These are phyloP conservation scores for Clamator glandarius DNA, from an alignment of 2,797 vertebrate genomes.

Conservation along the genomic window DNA sequence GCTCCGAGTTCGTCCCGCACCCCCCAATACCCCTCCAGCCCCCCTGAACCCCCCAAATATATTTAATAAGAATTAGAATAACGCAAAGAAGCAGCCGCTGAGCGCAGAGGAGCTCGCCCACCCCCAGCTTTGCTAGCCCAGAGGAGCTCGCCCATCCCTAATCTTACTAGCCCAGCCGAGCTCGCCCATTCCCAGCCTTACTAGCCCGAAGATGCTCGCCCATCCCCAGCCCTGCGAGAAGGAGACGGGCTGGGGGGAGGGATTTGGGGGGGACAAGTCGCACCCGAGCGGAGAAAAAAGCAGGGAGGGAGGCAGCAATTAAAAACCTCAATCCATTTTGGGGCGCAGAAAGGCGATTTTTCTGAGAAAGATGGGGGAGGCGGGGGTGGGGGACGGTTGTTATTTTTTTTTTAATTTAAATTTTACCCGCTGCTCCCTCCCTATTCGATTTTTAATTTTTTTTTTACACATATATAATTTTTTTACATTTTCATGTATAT, in stretches of 20 bases:
- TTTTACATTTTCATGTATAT: slow-evolving; percentile 63
- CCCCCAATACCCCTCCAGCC: no score
- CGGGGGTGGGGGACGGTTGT: neutral
- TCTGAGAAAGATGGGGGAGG: neutral
- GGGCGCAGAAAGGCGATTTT: neutral
- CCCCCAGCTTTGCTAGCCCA: neutral
- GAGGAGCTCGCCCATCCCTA: no score
- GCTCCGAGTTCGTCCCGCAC: neutral
- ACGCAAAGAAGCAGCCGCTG: neutral
- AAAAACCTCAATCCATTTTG: neutral
- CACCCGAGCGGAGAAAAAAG: neutral
- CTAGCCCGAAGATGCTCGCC: neutral
- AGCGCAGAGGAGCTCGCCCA: neutral
- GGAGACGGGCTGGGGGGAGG: no score
- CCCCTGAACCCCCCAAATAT: neutral
- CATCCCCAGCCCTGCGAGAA: no score
- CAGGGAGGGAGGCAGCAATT: neutral
- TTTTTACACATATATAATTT: slow-evolving; percentile 27
- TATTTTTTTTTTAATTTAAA: neutral
- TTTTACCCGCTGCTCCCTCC: neutral
- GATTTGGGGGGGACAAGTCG: neutral
- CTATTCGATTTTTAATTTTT: neutral
- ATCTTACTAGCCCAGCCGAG: no score
- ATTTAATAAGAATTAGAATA: neutral
- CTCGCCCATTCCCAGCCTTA: no score